These are phyloP conservation scores for Brachyopa scutellaris DNA, from an alignment of 2,888 invertebrate genomes.

Conservation along the genomic window DNA sequence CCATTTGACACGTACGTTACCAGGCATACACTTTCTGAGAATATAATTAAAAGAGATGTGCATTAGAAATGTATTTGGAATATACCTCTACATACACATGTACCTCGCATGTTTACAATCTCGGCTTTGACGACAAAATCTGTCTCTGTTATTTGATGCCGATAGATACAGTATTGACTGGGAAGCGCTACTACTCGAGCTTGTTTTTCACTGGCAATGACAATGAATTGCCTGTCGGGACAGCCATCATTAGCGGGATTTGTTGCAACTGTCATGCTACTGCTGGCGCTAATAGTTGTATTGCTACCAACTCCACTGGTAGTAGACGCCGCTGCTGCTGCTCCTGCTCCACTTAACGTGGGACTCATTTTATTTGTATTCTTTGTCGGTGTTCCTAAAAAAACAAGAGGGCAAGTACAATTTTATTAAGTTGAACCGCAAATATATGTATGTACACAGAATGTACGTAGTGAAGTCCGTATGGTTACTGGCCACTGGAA, in stretches of 20 bases:
- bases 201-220: constrained; percentile 97
- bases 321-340: constrained; percentile 84
- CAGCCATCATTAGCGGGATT: constrained; percentile 77
- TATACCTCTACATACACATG: no score
- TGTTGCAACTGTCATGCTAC: constrained; percentile 76
- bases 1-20: constrained; percentile 97
- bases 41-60: constrained; percentile 47
- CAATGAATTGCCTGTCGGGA: constrained; percentile 95
- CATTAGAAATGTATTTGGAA: not conserved
- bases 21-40: constrained; percentile 95
- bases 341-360: constrained; percentile 83
- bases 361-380: constrained; percentile 90
- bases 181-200: constrained; percentile 96
- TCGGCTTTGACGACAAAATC: constrained; percentile 97
- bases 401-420: not conserved
- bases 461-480: no score
- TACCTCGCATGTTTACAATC: constrained; percentile 95
- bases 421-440: no score
- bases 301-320: constrained; percentile 76
- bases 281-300: constrained; percentile 79
- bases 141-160: constrained; percentile 95
- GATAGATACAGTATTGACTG: constrained; percentile 96
- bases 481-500: no score
- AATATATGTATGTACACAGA: no score
- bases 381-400: constrained; percentile 86